Evolutionary conservation across 2,113 vertebrate genomes (phyloP).

Genomic region (Limnothrissa miodon): DNA sequence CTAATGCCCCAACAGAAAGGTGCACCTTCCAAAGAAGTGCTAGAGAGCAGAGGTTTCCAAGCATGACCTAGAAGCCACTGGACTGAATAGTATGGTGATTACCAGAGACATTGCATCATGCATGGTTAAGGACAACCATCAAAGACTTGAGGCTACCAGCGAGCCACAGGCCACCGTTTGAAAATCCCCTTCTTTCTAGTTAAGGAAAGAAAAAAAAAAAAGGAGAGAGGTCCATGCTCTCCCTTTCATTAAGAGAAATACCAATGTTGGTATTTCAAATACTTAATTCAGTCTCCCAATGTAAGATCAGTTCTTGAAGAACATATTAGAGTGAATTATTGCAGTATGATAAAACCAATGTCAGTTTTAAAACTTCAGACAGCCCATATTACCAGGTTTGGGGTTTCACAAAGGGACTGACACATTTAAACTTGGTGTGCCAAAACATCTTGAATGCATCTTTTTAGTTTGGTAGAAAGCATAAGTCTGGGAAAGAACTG

Average conservation of each 20-base stretch:
- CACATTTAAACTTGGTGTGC: constrained; percentile 24
- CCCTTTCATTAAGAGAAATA: background rate
- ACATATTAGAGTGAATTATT: constrained; percentile 30
- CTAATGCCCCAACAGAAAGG: constrained; percentile 26
- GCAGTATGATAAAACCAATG: background rate
- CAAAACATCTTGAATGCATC: constrained; percentile 19
- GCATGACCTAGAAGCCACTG: no score
- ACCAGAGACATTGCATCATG: no score
- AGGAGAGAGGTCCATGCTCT: background rate
- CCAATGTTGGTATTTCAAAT: constrained; percentile 11
- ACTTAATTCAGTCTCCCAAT: background rate
- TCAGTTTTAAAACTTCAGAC: background rate
- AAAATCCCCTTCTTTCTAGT: no score
- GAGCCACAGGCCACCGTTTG: no score
- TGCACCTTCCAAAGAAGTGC: constrained; percentile 11
- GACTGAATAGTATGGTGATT: no score
- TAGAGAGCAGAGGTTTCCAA: background rate
- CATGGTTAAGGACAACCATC: no score
- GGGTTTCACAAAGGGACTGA: background rate
- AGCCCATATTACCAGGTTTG: background rate
- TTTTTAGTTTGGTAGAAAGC: constrained; percentile 14
- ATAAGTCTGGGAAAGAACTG: constrained; percentile 43
- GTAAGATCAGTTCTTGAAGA: background rate
- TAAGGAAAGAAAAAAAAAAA: no score
- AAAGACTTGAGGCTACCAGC: no score